A percentile compares a stretch with the other conserved stretches of the same genome.
Conservation (phyloP, 64 coral and sea anemone species). For the Montipora efflorescens region DNA sequence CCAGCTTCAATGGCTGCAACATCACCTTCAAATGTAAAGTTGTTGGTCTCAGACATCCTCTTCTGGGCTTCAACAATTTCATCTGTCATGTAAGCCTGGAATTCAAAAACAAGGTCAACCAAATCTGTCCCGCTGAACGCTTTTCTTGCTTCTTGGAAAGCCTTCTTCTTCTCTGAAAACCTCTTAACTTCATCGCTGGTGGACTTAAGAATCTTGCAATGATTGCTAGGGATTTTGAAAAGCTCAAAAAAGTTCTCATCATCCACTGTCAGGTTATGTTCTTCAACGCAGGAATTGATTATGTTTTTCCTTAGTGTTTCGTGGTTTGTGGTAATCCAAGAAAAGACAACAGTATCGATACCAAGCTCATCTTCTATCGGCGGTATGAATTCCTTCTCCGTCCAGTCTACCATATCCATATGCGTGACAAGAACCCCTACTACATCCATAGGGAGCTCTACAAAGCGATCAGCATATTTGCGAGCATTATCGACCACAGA, state of each 20-base stretch:
- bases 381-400: conserved; percentile 12
- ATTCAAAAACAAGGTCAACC: conserved; percentile 42
- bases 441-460: conserved; percentile 38
- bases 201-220: conserved; percentile 14
- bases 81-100: conserved; percentile 11
- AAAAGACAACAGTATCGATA: conserved; percentile 55
- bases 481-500: conserved; percentile 53
- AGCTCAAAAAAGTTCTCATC: conserved; percentile 15
- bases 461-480: conserved; percentile 56
- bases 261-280: background rate
- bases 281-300: background rate
- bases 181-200: conserved; percentile 30
- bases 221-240: conserved; percentile 7
- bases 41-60: conserved; percentile 54
- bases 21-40: conserved; percentile 53
- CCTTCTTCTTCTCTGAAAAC: conserved; percentile 21
- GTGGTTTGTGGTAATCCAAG: background rate
- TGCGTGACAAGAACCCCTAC: conserved; percentile 54
- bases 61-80: conserved; percentile 59
- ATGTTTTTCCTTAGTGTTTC: background rate
- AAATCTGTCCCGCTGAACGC: conserved; percentile 17
- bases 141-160: conserved; percentile 42
- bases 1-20: conserved; percentile 57
- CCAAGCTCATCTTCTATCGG: conserved; percentile 37
- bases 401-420: conserved; percentile 54